Conservation (phyloP, 2,888 invertebrate species). For the Drosophila anomelani region DNA sequence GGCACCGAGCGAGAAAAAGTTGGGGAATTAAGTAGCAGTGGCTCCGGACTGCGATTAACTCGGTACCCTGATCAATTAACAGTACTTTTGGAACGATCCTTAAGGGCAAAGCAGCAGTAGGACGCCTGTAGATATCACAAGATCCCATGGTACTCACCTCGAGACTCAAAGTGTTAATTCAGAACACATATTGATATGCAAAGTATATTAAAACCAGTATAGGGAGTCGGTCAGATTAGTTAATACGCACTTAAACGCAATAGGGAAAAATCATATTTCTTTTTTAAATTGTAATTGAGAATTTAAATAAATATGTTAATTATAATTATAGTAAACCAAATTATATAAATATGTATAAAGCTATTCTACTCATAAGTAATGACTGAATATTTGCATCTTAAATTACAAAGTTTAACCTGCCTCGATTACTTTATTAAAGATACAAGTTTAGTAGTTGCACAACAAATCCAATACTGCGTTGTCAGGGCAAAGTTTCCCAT, state of each 20-base stretch:
- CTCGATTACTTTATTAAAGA: not conserved
- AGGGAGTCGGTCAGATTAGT: not conserved
- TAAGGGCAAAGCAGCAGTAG: not conserved
- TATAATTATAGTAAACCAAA: too few relatives aligned
- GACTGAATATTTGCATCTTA: not conserved
- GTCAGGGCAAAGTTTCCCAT: conserved; percentile 9
- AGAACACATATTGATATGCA: not conserved
- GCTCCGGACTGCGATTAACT: conserved; percentile 34
- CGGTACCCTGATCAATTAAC: conserved; percentile 34
- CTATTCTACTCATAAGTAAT: not conserved
- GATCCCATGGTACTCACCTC: not conserved
- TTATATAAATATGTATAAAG: not conserved
- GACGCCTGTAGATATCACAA: not conserved
- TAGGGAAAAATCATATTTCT: too few relatives aligned
- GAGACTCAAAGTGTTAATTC: not conserved
- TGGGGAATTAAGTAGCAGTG: conserved; percentile 37
- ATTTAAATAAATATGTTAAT: not conserved
- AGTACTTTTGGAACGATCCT: conserved; percentile 6
- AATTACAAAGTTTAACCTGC: not conserved
- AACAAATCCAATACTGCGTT: conserved; percentile 1
- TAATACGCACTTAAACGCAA: too few relatives aligned
- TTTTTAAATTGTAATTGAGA: too few relatives aligned
- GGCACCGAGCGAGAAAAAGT: not conserved
- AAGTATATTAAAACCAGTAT: not conserved
- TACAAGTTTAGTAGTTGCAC: too few relatives aligned